These are phyloP conservation scores for Chrysochloris asiatica DNA, from an alignment of 2,113 vertebrate genomes.

Conservation along the genomic window DNA sequence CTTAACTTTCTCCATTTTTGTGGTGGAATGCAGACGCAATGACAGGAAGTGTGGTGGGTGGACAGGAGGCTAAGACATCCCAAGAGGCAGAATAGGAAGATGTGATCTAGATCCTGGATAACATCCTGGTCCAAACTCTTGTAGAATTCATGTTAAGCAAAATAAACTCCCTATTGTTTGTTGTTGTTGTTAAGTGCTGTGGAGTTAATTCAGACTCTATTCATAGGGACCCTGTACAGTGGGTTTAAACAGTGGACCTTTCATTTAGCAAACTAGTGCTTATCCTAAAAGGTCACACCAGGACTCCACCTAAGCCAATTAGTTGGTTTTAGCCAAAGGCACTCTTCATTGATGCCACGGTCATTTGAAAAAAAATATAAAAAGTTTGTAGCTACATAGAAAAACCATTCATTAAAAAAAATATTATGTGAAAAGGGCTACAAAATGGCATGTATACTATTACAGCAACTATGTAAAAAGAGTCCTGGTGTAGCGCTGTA, in stretches of 20 bases:
- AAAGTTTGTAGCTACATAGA: neutral
- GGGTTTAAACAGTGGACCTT: too few relatives aligned
- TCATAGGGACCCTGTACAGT: too few relatives aligned
- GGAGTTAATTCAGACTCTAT: too few relatives aligned
- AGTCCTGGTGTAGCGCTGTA: too few relatives aligned
- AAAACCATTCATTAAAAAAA: neutral
- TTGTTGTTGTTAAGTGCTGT: too few relatives aligned
- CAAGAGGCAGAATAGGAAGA: neutral
- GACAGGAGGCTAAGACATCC: neutral
- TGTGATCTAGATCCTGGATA: neutral
- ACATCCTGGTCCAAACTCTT: neutral
- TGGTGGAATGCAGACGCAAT: neutral
- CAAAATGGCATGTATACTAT: neutral
- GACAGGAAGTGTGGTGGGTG: neutral
- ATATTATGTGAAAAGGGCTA: neutral
- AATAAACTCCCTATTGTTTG: neutral
- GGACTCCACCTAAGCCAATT: too few relatives aligned
- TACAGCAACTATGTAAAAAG: neutral
- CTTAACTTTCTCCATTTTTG: neutral
- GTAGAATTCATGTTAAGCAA: neutral
- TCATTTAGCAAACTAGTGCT: too few relatives aligned
- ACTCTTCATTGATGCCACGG: neutral
- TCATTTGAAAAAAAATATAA: neutral
- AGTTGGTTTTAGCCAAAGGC: neutral
- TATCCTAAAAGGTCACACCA: too few relatives aligned